phyloP scores from a whole-genome alignment of 1,140 invertebrate genomes.

The Pygmarrhopalites habei region DNA sequence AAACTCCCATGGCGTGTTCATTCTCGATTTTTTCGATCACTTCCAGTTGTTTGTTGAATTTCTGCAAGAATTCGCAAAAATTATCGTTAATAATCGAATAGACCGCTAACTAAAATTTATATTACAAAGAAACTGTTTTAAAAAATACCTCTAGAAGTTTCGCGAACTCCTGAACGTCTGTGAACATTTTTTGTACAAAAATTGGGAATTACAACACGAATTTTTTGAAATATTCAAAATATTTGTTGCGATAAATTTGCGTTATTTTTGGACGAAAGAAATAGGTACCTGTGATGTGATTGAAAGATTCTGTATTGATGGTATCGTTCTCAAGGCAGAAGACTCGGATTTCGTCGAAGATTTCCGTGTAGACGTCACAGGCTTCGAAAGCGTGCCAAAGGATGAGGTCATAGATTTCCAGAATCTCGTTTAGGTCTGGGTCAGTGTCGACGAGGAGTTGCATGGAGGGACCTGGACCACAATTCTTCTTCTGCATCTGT shows the following conservation, averaged over 20 bases:
- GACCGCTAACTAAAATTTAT: too few relatives aligned
- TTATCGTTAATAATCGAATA: too few relatives aligned
- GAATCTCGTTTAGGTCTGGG: constrained; percentile 50
- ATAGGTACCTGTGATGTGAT: constrained; percentile 47
- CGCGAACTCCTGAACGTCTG: constrained; percentile 24
- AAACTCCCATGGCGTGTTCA: constrained; percentile 55
- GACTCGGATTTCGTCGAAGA: constrained; percentile 57
- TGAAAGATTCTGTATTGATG: constrained; percentile 51
- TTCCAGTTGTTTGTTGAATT: constrained; percentile 54
- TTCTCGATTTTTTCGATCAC: constrained; percentile 55
- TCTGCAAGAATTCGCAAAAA: too few relatives aligned
- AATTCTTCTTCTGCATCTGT: constrained; percentile 59
- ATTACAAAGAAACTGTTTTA: too few relatives aligned
- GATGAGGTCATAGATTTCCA: constrained; percentile 48
- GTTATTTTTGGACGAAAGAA: too few relatives aligned
- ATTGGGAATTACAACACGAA: too few relatives aligned
- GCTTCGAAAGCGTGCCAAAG: constrained; percentile 55
- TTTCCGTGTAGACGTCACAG: constrained; percentile 55
- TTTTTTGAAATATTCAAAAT: too few relatives aligned
- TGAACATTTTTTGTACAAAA: not conserved
- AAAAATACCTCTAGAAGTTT: constrained; percentile 49
- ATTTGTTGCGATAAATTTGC: too few relatives aligned
- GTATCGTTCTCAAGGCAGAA: constrained; percentile 64
- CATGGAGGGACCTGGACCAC: constrained; percentile 57
- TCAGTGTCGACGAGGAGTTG: constrained; percentile 58